These are phyloP conservation scores for Spheniscus mendiculus DNA, from an alignment of 2,113 vertebrate genomes.

Conservation along the genomic window DNA sequence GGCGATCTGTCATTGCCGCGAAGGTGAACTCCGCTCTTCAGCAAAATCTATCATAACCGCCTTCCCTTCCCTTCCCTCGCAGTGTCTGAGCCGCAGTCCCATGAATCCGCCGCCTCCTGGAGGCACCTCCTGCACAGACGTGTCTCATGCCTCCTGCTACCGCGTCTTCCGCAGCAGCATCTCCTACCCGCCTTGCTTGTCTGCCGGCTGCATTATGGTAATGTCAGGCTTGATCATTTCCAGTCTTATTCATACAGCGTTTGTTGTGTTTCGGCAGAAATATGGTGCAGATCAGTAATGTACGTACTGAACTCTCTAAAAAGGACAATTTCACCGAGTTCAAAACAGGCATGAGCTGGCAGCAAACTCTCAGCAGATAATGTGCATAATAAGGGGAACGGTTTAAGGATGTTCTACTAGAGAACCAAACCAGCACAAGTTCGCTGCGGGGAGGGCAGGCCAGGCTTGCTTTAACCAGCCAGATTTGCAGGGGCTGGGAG, in stretches of 20 bases:
- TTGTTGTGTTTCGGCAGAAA: neutral
- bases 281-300: neutral
- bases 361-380: neutral
- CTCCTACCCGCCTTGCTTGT: neutral
- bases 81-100: neutral
- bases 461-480: neutral
- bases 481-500: neutral
- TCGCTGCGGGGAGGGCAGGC: accelerated
- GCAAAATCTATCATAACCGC: neutral
- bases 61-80: neutral
- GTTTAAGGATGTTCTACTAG: neutral
- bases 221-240: neutral
- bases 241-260: neutral
- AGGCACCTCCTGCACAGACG: neutral
- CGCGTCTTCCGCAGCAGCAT: accelerated
- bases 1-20: neutral
- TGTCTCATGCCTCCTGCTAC: neutral
- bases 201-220: neutral
- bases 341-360: neutral
- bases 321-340: neutral
- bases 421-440: neutral
- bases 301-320: neutral
- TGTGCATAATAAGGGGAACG: neutral
- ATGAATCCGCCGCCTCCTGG: neutral
- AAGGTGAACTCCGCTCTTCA: neutral